Conservation (phyloP, 2,113 vertebrate genomes). For the Isurus oxyrinchus region DNA sequence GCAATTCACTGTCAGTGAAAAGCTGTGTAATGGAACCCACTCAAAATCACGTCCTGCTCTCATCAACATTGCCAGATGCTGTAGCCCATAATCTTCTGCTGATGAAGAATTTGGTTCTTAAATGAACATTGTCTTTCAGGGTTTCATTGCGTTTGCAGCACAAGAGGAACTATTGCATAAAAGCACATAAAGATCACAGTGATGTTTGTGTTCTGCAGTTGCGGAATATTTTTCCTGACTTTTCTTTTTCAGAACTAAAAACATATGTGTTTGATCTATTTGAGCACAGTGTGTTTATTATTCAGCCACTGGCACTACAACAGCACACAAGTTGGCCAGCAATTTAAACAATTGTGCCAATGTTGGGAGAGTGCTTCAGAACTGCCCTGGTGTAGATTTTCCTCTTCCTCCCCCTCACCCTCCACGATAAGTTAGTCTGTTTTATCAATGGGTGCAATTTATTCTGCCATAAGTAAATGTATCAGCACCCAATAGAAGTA, state of each 20-base stretch:
- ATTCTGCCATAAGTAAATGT: conserved; percentile 14
- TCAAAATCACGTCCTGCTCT: neutral
- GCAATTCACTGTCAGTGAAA: conserved; percentile 19
- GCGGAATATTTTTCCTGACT: conserved; percentile 52
- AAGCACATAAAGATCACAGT: conserved; percentile 22
- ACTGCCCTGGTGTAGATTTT: conserved; percentile 48
- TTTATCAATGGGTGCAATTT: neutral
- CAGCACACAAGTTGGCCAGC: conserved; percentile 52
- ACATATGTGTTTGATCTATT: conserved; percentile 47
- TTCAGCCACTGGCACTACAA: conserved; percentile 41
- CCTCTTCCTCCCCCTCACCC: conserved; percentile 35
- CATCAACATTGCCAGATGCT: neutral
- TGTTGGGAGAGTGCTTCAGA: conserved; percentile 56
- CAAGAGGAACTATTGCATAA: conserved; percentile 20
- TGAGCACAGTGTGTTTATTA: conserved; percentile 46
- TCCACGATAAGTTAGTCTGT: conserved; percentile 18
- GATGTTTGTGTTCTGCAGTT: conserved; percentile 27
- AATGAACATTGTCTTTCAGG: conserved; percentile 29
- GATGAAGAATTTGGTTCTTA: conserved; percentile 17
- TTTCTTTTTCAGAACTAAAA: conserved; percentile 44
- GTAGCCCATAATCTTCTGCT: neutral
- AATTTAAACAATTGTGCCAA: conserved; percentile 59
- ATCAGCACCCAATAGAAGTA: conserved; percentile 15
- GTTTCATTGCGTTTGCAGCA: neutral
- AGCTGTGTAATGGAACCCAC: neutral